Conservation (phyloP, 2,113 vertebrate genomes). For the Tichodroma muraria region DNA sequence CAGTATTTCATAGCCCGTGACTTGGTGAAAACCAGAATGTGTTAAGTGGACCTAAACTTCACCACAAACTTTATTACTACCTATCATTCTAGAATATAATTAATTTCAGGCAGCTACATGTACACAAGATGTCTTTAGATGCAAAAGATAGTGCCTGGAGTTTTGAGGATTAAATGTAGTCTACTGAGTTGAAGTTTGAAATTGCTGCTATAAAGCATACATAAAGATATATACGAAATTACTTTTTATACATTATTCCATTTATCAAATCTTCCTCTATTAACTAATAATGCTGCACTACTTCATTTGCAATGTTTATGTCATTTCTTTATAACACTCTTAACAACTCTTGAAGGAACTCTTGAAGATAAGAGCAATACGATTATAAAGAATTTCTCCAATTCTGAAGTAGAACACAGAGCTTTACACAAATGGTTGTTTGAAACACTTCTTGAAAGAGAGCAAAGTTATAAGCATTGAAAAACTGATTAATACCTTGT, state of each 20-base stretch:
- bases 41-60: background rate
- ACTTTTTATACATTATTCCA: background rate
- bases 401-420: background rate
- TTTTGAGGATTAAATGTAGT: background rate
- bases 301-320: background rate
- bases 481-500: conserved; percentile 70
- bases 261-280: background rate
- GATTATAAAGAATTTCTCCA: background rate
- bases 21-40: background rate
- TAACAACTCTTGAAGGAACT: background rate
- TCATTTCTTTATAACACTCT: background rate
- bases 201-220: background rate
- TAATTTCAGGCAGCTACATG: background rate
- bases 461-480: background rate
- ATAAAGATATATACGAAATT: background rate
- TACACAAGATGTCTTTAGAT: background rate
- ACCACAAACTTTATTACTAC: background rate
- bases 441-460: background rate
- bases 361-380: background rate
- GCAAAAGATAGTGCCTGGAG: background rate
- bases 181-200: background rate
- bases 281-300: background rate
- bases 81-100: background rate
- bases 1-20: background rate
- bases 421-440: background rate